phyloP scores from a whole-genome alignment of 2,888 invertebrate species.

The Caenorhabditis doughertyi region DNA sequence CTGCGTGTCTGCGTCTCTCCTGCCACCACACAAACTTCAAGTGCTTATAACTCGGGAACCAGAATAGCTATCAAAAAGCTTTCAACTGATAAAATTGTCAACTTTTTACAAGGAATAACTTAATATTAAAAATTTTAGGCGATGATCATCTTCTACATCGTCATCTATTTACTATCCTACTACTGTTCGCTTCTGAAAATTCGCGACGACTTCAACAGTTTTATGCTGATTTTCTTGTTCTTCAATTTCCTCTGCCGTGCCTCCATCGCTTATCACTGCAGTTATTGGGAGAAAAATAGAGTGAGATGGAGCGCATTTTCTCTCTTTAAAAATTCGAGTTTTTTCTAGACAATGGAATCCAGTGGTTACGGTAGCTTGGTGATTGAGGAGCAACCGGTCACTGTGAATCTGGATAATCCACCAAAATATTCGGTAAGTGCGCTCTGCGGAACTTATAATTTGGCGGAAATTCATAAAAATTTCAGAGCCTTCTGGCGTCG shows the following conservation, averaged over 20 bases:
- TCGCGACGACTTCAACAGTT: not conserved
- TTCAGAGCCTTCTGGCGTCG: slow-evolving; percentile 28
- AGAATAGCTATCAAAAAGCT: no score
- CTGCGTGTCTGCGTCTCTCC: no score
- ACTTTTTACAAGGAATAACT: no score
- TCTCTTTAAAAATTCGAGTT: not conserved
- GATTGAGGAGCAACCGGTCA: slow-evolving; percentile 12
- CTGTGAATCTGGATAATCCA: slow-evolving; percentile 48
- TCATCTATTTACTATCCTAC: no score
- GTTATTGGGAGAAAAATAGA: slow-evolving; percentile 25
- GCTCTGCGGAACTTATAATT: no score
- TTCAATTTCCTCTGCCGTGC: slow-evolving; percentile 29
- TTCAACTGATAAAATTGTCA: no score
- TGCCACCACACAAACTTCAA: no score
- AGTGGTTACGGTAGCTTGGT: slow-evolving; percentile 27
- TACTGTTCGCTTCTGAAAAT: not conserved
- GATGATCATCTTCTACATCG: no score
- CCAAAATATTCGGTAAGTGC: slow-evolving; percentile 58
- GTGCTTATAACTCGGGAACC: no score
- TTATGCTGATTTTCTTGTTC: slow-evolving; percentile 21
- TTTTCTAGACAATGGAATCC: slow-evolving; percentile 3
- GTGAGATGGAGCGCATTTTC: not conserved
- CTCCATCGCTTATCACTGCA: slow-evolving; percentile 18
- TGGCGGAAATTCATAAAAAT: no score
- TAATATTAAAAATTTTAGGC: no score